Conservation (phyloP, 2,797 vertebrate species). For the Sciaenops ocellatus region DNA sequence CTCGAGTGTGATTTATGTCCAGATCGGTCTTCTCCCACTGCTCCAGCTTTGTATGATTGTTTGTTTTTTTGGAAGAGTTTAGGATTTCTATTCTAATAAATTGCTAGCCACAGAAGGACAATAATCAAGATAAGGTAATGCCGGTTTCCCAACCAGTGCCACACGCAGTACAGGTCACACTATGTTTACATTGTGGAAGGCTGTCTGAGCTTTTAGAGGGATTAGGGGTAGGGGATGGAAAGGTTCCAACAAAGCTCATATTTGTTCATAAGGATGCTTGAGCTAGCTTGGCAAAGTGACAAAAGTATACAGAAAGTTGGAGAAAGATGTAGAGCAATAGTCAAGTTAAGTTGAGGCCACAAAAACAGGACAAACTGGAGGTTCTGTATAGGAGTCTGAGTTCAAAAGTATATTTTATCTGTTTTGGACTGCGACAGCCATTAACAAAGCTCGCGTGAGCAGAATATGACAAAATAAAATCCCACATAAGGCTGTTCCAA, state of each 20-base stretch:
- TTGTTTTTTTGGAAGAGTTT: conserved; percentile 55
- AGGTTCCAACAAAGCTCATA: conserved; percentile 60
- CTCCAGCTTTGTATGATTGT: conserved; percentile 50
- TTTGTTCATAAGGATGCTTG: conserved; percentile 64
- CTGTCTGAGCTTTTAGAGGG: conserved; percentile 58
- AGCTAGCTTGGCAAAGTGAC: conserved; percentile 60
- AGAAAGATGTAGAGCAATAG: conserved; percentile 32
- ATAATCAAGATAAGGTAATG: conserved; percentile 57
- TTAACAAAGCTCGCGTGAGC: conserved; percentile 42
- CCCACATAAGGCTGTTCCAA: conserved; percentile 19
- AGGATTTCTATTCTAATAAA: conserved; percentile 54
- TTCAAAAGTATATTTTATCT: conserved; percentile 58
- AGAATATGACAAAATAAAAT: conserved; percentile 41
- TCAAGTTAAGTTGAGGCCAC: conserved; percentile 34
- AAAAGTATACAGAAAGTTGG: conserved; percentile 42
- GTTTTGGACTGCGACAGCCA: conserved; percentile 40
- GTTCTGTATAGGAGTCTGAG: conserved; percentile 26
- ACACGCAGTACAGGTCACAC: conserved; percentile 58
- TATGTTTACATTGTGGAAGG: conserved; percentile 68
- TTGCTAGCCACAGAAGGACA: conserved; percentile 38
- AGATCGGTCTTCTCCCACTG: conserved; percentile 31
- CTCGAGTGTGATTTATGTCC: conserved; percentile 56
- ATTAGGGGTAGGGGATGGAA: conserved; percentile 56
- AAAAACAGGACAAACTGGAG: conserved; percentile 18
- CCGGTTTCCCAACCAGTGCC: conserved; percentile 54